Evolutionary conservation across 1,140 invertebrate genomes (phyloP).

Genomic region (Pseudomyrmex dendroicus): DNA sequence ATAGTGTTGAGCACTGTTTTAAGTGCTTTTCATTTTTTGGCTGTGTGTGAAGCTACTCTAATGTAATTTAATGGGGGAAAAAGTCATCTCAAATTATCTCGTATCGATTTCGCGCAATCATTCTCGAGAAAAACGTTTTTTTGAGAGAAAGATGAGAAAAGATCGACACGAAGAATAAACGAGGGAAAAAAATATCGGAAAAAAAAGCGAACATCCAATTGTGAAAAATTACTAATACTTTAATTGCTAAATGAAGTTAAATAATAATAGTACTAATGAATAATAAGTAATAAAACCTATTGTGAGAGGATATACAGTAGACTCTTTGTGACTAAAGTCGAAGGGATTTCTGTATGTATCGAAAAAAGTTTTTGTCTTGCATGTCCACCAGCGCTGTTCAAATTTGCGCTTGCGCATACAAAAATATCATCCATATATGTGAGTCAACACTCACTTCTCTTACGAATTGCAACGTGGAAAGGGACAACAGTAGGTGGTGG

Average conservation of each 20-base stretch:
- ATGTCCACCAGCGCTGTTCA: no score
- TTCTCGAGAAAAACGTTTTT: conserved; percentile 72
- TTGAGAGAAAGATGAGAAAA: conserved; percentile 20
- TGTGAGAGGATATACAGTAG: not conserved
- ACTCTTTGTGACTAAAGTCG: no score
- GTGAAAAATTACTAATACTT: conserved; percentile 55
- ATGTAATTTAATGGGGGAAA: conserved; percentile 70
- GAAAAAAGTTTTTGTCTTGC: no score
- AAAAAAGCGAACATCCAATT: not conserved
- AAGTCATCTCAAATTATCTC: conserved; percentile 67
- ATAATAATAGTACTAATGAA: conserved; percentile 66
- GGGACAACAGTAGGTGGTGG: no score
- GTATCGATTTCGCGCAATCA: conserved; percentile 74
- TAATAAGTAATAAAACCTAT: conserved; percentile 67
- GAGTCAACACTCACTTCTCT: no score
- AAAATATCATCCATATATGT: no score
- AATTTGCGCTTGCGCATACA: no score
- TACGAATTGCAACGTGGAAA: no score
- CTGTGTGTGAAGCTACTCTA: conserved; percentile 82
- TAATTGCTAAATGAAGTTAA: conserved; percentile 60
- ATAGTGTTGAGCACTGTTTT: conserved; percentile 84
- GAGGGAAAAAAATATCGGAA: not conserved
- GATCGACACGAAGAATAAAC: not conserved
- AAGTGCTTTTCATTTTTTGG: conserved; percentile 84
- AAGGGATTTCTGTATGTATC: no score